Evolutionary conservation across 2,888 invertebrate species (phyloP), one percentile per base, ranked within the genome.

Genomic region (Drosophila infuscata): DNA sequence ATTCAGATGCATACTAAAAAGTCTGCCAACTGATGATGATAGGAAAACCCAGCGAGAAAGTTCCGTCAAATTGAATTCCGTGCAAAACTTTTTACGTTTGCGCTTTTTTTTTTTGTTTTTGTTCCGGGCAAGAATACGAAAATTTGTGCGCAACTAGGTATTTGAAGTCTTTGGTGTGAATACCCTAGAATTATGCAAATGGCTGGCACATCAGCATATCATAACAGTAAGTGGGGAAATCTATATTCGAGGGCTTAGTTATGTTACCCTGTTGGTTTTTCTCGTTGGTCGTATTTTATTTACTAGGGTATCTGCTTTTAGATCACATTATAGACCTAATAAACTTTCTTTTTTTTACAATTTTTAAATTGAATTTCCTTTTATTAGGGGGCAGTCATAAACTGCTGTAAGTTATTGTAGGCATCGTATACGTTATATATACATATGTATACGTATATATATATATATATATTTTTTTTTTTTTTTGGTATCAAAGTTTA

Each of bases 51-150:
- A 65, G 77, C 58, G 57, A 49, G 60, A 83, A 85, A 90, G 85
- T 85, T 85, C 75, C 66, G 75, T 64, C 82, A 85, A 85, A 85
- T 85, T 90, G 84, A 85, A 85, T 85, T 85, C 60, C 82, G 82
- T 83, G 76, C 70, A 72, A 75, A 89, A 84, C 70, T 76, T 73
- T 70, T 87, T 73, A 11, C 35, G 33, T 54, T 66, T 33, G 30
- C 32, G 9, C 57, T 48, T 48, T n/a, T 11, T 59, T 46, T 58
- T 54, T 29, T 59, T 36, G n/a, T 51, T 38, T 66, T 62, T 61
- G 60, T 70, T 53, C 70, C 52, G 46, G n/a, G 30, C 51, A 53
- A 48, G 54, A 67, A 57, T 57, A 32, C 20, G 25, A 17, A 25
- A 36, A 35, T 30, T 51, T 54, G 60, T 69, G 63, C 38, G 57